phyloP scores from a whole-genome alignment of 2,888 invertebrate genomes.

The Monoplex corrugatus region DNA sequence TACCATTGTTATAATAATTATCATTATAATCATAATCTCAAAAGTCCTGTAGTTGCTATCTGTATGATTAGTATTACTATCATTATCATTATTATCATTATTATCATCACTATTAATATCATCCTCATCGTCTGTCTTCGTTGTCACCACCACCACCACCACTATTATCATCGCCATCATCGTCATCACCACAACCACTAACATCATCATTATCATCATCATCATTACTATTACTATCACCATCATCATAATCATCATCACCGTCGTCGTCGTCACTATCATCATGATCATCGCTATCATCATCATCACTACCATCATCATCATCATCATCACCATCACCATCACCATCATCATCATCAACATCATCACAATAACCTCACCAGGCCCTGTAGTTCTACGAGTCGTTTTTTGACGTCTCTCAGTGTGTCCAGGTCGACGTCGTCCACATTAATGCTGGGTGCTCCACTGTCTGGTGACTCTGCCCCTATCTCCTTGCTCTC shows the following conservation, averaged over 20 bases:
- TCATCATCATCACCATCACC: not conserved
- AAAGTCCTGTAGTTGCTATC: no score
- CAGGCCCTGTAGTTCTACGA: conserved; percentile 75
- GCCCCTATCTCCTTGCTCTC: not conserved
- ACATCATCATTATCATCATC: not conserved
- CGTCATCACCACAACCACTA: not conserved
- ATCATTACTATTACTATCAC: not conserved
- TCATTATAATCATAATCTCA: no score
- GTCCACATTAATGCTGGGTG: not conserved
- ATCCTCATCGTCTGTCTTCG: no score
- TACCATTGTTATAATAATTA: no score
- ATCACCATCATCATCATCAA: not conserved
- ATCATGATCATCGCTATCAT: not conserved
- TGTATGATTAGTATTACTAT: no score
- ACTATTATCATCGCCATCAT: no score
- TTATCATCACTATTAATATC: no score
- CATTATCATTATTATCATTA: no score
- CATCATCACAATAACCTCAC: conserved; percentile 59
- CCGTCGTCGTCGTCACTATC: not conserved
- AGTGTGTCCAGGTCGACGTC: conserved; percentile 60
- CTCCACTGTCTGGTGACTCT: conserved; percentile 13
- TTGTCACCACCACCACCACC: no score
- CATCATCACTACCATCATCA: not conserved
- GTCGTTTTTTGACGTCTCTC: conserved; percentile 70
- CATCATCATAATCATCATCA: not conserved